Evolutionary conservation across 2,113 vertebrate genomes (phyloP), one percentile per base, ranked within the genome.

Genomic region (Aleadryas rufinucha): DNA sequence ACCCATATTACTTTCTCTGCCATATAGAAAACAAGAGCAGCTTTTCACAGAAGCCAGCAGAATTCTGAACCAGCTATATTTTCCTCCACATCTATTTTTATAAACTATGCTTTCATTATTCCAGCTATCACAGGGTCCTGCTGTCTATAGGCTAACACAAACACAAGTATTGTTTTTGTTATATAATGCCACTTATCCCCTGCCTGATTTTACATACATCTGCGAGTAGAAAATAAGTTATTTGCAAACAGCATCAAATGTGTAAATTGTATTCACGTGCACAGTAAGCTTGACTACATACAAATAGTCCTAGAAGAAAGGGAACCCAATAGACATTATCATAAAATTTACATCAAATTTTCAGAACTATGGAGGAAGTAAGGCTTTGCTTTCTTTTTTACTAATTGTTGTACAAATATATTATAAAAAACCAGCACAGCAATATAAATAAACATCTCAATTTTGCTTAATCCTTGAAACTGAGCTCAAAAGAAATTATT

Each of bases 71-170:
- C 65, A 82, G 79, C 41, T 59, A 52, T 52, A 71, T 60, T 81
- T 81, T 70, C 65, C 53, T 80, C 37, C 61, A 60, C 47, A 71
- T 89, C 49, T 82, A 31, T 53, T 93, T 91, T 84, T 75, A 92
- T 45, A 75, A 90, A 93, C 60, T 95, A 60, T 74, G 52, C 80
- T 94, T 93, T 84, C 84, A 94, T 95, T 95, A 95, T 89, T 89
- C 56, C 60, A 75, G 52, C 35, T 53, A 64, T 78, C 84, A 87
- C 42, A 84, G 61, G 72, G 82, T 94, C 52, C 69, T 75, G 93
- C 86, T 87, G 83, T 69, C 80, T 77, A 82, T 52, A 89, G 47
- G 37, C 68, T 81, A 81, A 89, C 59, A 96, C 68, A 95, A 92
- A 77, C 63, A 50, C 1, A 4, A 57, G 71, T 66, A 74, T 81